Evolutionary conservation across 2,113 vertebrate species (phyloP).

Genomic region (Odontophorus gujanensis): DNA sequence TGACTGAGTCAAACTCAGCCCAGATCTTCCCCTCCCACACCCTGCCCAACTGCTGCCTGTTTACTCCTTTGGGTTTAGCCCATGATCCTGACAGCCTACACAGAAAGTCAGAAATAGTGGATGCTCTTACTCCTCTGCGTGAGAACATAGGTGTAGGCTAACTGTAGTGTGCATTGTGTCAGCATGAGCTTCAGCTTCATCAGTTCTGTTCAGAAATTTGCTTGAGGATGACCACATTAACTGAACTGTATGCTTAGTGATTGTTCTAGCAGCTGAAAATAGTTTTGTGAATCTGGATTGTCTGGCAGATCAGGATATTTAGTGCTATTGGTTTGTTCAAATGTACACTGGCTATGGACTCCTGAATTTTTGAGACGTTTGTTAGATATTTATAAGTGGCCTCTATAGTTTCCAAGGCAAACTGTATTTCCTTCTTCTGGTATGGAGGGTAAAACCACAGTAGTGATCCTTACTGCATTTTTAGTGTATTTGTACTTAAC

Average conservation of each 20-base stretch:
- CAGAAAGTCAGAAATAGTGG: background rate
- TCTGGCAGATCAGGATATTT: background rate
- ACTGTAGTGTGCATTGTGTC: rapidly evolving
- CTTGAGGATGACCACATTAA: background rate
- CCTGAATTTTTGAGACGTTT: background rate
- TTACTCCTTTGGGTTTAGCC: background rate
- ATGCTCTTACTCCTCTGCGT: background rate
- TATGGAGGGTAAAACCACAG: background rate
- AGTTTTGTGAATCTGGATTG: background rate
- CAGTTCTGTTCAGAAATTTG: background rate
- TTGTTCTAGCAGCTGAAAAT: background rate
- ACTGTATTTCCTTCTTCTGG: background rate
- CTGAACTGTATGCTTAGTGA: background rate
- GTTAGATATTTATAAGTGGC: background rate
- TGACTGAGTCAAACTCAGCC: background rate
- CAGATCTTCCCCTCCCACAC: background rate
- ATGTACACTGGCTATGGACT: background rate
- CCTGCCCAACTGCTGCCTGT: background rate
- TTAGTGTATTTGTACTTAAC: background rate
- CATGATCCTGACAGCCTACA: background rate
- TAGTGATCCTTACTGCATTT: background rate
- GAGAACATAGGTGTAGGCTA: background rate
- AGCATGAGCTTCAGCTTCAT: background rate
- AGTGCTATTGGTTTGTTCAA: background rate
- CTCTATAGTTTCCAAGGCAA: background rate